Conservation (phyloP, 2,113 vertebrate species). For the Uria lomvia region DNA sequence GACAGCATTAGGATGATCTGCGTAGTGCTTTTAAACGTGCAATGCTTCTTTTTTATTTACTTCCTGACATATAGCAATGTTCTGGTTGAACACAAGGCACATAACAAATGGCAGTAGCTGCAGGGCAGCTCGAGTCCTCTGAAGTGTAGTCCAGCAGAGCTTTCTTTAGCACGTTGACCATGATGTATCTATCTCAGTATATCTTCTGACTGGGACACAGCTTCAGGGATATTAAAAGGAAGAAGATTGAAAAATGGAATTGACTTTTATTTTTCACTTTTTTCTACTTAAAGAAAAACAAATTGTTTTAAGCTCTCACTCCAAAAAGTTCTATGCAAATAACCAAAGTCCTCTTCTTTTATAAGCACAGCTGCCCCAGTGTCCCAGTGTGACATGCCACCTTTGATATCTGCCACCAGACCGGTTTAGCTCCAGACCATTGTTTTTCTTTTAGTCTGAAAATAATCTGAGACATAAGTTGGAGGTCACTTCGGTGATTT, state of each 20-base stretch:
- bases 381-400: not conserved
- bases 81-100: not conserved
- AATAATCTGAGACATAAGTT: not conserved
- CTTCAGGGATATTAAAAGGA: not conserved
- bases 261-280: not conserved
- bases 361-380: not conserved
- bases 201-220: not conserved
- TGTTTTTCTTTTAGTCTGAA: not conserved
- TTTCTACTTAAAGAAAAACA: not conserved
- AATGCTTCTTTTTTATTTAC: not conserved
- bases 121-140: slow-evolving; percentile 18
- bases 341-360: not conserved
- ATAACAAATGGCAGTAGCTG: slow-evolving; percentile 52
- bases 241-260: not conserved
- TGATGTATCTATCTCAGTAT: slow-evolving; percentile 17
- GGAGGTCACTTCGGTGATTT: not conserved
- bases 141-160: slow-evolving; percentile 13
- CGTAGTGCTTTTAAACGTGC: not conserved
- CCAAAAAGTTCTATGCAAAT: not conserved
- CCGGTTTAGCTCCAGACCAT: not conserved
- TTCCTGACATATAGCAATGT: not conserved
- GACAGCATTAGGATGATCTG: not conserved
- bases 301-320: not conserved
- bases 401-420: not conserved
- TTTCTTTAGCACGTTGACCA: not conserved